A percentile compares a stretch with the other conserved stretches of the same genome.
Conservation (phyloP, 2,888 invertebrate species). For the Pandemis heparana region DNA sequence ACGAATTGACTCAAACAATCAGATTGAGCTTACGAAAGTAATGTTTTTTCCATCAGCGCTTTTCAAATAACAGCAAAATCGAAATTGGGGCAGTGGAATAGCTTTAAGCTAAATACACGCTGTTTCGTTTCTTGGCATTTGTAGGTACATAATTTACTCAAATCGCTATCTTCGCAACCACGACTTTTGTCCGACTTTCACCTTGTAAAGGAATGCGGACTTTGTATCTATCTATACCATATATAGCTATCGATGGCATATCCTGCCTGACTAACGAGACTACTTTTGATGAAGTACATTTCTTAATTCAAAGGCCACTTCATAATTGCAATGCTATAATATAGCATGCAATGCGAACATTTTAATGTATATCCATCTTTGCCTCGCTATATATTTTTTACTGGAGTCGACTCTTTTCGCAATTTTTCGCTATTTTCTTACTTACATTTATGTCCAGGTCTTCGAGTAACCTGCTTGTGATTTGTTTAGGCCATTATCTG, state of each 20-base stretch:
- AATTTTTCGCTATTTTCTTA: too few species aligned
- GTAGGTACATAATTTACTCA: conserved; percentile 2
- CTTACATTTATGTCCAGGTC: too few species aligned
- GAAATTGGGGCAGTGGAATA: neutral
- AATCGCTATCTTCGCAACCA: neutral
- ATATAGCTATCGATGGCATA: neutral
- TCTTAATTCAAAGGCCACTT: too few species aligned
- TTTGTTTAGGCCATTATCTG: too few species aligned
- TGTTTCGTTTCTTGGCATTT: neutral
- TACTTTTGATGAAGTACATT: neutral
- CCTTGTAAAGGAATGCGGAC: neutral
- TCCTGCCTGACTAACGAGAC: neutral
- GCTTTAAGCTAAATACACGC: neutral
- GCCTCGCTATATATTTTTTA: too few species aligned
- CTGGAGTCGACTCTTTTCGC: too few species aligned
- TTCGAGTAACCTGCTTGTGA: too few species aligned
- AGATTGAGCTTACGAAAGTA: neutral
- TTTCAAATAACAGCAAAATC: neutral
- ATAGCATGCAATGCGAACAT: too few species aligned
- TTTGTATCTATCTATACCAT: neutral
- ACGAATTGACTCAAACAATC: neutral
- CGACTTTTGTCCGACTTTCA: conserved; percentile 3
- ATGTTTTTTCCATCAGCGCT: neutral
- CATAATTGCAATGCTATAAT: too few species aligned
- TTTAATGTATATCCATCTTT: too few species aligned